Conservation (phyloP, 2,797 vertebrate genomes). For the Spinus olivaceus region DNA sequence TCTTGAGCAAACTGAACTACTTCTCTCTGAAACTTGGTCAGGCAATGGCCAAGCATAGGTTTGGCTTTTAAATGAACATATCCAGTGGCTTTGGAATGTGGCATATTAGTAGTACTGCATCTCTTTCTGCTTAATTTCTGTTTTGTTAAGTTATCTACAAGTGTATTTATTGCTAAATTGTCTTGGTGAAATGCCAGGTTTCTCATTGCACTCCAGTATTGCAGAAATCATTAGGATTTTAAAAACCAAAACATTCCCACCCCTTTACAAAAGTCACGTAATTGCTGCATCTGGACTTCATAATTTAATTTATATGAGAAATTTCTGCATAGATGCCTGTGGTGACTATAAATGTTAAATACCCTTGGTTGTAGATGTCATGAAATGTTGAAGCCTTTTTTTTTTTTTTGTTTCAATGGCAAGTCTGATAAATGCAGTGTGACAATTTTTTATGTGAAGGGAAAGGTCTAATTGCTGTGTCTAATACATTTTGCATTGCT, state of each 20-base stretch:
- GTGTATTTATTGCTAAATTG: constrained; percentile 39
- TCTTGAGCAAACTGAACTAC: neutral
- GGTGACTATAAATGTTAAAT: neutral
- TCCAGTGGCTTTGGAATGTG: neutral
- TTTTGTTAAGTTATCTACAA: constrained; percentile 2
- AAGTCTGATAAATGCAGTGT: neutral
- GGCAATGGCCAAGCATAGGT: neutral
- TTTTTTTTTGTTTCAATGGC: neutral
- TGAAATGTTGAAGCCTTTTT: neutral
- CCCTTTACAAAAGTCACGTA: neutral
- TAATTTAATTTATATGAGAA: neutral
- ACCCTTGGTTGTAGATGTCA: neutral
- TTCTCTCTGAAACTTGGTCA: neutral
- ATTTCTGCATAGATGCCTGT: neutral
- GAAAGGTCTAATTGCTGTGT: constrained; percentile 26
- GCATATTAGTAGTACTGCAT: neutral
- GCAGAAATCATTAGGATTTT: constrained; percentile 42
- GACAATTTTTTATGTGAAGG: neutral
- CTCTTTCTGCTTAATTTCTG: constrained; percentile 3
- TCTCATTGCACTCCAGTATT: constrained; percentile 6
- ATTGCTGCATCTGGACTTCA: neutral
- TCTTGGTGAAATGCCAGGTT: neutral
- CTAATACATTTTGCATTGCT: constrained; percentile 39
- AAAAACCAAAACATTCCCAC: constrained; percentile 36
- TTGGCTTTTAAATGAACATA: neutral